These are phyloP conservation scores for Rhinatrema bivittatum DNA, from an alignment of 2,797 vertebrate species.

Conservation along the genomic window DNA sequence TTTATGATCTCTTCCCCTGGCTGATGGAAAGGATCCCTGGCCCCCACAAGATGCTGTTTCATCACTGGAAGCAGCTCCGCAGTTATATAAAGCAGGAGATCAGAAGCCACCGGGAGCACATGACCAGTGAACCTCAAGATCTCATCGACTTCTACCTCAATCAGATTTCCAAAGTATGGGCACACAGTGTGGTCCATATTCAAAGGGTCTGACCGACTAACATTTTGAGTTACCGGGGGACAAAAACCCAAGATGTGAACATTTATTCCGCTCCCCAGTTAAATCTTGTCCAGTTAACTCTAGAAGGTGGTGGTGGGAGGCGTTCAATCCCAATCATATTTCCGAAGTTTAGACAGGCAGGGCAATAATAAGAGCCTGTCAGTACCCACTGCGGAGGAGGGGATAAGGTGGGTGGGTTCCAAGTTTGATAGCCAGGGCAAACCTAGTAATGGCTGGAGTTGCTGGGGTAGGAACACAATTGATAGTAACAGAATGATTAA, in stretches of 20 bases:
- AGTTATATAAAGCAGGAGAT: constrained; percentile 3
- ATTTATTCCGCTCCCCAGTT: too few species aligned
- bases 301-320: too few species aligned
- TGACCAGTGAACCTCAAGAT: background rate
- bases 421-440: background rate
- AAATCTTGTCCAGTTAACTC: background rate
- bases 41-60: accelerated
- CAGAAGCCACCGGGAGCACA: constrained; percentile 10
- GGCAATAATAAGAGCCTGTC: too few species aligned
- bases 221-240: too few species aligned
- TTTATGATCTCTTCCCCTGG: constrained; percentile 7
- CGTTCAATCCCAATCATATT: too few species aligned
- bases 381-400: too few species aligned
- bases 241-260: too few species aligned
- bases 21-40: background rate
- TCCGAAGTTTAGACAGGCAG: too few species aligned
- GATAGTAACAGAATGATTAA: too few species aligned
- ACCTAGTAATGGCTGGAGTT: background rate
- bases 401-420: too few species aligned
- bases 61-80: accelerated
- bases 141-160: constrained; percentile 30
- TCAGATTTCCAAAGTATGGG: constrained; percentile 25
- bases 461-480: too few species aligned
- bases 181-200: background rate
- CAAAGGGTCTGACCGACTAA: too few species aligned